These are phyloP conservation scores for Morone saxatilis DNA, from an alignment of 2,113 vertebrate species.

Conservation along the genomic window DNA sequence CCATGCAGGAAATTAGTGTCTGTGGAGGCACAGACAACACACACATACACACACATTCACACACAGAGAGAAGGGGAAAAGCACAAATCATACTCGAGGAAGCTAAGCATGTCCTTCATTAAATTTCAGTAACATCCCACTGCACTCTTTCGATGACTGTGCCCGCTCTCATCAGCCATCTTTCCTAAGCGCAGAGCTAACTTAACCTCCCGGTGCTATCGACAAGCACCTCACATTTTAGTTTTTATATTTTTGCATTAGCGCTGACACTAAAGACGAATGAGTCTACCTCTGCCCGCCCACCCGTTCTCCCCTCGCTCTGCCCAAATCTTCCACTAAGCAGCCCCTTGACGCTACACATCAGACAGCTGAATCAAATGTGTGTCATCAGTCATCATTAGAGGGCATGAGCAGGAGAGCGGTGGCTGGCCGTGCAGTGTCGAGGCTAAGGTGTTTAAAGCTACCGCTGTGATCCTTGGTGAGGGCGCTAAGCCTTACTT, in stretches of 20 bases:
- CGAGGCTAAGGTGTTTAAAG: conserved; percentile 27
- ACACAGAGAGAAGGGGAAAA: conserved; percentile 17
- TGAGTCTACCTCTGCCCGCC: conserved; percentile 53
- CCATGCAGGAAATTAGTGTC: conserved; percentile 85
- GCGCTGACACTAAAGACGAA: conserved; percentile 66
- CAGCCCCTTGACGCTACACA: conserved; percentile 66
- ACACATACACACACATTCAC: conserved; percentile 36
- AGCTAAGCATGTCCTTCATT: conserved; percentile 80
- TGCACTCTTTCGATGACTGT: conserved; percentile 64
- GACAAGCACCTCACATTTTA: conserved; percentile 42
- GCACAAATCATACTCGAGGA: conserved; percentile 59
- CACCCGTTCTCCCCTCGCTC: conserved; percentile 54
- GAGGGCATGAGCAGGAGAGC: conserved; percentile 41
- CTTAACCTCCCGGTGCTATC: conserved; percentile 48
- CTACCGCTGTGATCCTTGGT: background rate
- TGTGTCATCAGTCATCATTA: conserved; percentile 81
- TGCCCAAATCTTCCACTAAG: conserved; percentile 72
- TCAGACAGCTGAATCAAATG: conserved; percentile 74
- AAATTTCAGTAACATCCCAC: conserved; percentile 74
- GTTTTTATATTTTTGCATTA: conserved; percentile 43
- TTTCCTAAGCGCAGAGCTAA: conserved; percentile 44
- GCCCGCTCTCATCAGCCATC: conserved; percentile 71
- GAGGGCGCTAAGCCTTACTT: background rate
- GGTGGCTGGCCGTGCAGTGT: conserved; percentile 8
- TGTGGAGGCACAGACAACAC: conserved; percentile 70